A percentile compares a stretch with the other conserved stretches of the same genome.
These are phyloP conservation scores for Crotalus tigris DNA, from an alignment of 2,113 vertebrate species.

Conservation along the genomic window DNA sequence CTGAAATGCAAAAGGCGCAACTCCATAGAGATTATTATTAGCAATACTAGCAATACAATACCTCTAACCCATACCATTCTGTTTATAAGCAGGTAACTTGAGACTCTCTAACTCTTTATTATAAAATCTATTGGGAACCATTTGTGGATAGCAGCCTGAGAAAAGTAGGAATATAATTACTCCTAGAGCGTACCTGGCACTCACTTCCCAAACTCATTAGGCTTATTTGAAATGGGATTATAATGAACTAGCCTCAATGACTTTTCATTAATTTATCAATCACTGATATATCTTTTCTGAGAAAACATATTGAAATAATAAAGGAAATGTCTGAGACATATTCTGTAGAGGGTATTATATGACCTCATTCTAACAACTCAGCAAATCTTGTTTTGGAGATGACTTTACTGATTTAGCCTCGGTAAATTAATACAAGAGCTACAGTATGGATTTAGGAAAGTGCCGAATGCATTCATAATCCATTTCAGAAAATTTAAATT, in stretches of 20 bases:
- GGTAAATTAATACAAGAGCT: not conserved
- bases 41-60: not conserved
- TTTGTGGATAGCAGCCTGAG: not conserved
- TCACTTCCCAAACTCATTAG: slow-evolving; percentile 32
- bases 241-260: not conserved
- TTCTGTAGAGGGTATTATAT: not conserved
- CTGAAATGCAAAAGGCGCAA: not conserved
- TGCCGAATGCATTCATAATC: slow-evolving; percentile 46
- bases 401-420: not conserved
- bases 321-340: not conserved
- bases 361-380: not conserved
- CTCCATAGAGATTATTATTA: not conserved
- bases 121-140: not conserved
- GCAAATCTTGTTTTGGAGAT: not conserved
- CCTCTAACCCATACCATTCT: not conserved
- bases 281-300: not conserved
- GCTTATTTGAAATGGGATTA: not conserved
- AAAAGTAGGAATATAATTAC: not conserved
- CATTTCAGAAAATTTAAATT: slow-evolving; percentile 2
- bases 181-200: not conserved
- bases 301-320: not conserved
- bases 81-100: fast-evolving
- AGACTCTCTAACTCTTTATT: not conserved
- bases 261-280: not conserved
- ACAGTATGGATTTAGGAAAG: not conserved